Base-by-base conservation (phyloP, 2,113 vertebrate species). In the Lasiurus cinereus region DNA sequence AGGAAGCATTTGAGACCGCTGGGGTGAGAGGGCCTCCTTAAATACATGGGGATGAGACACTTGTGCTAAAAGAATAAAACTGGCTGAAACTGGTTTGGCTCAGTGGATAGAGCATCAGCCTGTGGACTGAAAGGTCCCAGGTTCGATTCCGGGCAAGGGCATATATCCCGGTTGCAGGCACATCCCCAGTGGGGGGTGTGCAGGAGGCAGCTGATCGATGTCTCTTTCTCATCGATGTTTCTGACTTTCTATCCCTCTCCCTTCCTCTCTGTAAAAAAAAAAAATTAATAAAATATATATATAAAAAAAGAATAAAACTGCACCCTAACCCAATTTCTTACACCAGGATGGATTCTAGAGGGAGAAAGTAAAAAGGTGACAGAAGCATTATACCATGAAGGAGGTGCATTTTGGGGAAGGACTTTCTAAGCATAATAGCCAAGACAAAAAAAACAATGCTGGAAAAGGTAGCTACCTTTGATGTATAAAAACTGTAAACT, bases 331-430 rank as follows among this genome's bases (percentile, higher is more conserved):
- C 64, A 31, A 79, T 78, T 87, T 54, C 54, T 77, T 43, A 8
- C 24, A n/a, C 9, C 22, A 80, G 70, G 39, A 64, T 64, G 15
- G 73, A 67, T 62, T 50, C 22, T 86, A 76, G 67, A 67, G 83
- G 31, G 48, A 86, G 33, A 36, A 84, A 89, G 62, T 83, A 29
- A 77, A 83, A 69, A 69, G 54, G 36, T 79, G 73, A 56, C 90
- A 86, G 31, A 73, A 39, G 29, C 56, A 14, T 36, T 48, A 72
- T 72, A 29, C 16, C 43, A 80, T 8, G 73, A n/a, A 8, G 33
- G n/a, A 54, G 74, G 33, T n/a, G 80, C 78, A 31, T 46, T 95
- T 91, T 78, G 54, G 33, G 43, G 43, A 69, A 83, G 64, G 10
- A 46, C 15, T 59, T 74, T 43, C 19, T 87, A 82, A 80, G 50